Base-by-base conservation (phyloP, 1,140 invertebrate species). In the Thaumatotibia leucotreta region DNA sequence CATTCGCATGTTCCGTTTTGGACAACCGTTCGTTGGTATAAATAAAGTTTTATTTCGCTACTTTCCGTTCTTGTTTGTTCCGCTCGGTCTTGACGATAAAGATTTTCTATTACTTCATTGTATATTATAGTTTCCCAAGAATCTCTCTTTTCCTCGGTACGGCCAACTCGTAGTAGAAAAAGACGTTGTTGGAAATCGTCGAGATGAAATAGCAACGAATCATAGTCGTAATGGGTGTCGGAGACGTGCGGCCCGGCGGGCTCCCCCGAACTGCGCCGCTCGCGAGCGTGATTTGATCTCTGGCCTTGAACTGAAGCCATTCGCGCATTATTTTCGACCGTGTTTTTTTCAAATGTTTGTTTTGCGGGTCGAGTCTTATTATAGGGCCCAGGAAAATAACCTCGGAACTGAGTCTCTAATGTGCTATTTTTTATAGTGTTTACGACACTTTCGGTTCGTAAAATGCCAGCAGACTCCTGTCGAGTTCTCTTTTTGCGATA, bases 101-200 rank as follows among this genome's bases (percentile, higher is more conserved):
- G 23, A 6, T 70, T 68, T 45, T 76, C 68, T 5, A 76, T 29
- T 9, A 83, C 64, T 62, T 78, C 67, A 6, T 73, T 66, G 58
- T 77, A 85, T 4, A 78, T 17, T 5, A 31, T 58, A 6, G 4
- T 58, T 27, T 58, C 52, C 23, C 23, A 58, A 24, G 52, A 58
- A 27, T 58, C 27, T 11, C n/a, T 29, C n/a, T 14, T 14, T 27
- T 27, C 52, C 24, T 27, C 23, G 23, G n/a, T 27, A 10, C 17
- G 20, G 0, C 52, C 52, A 9, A 29, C 14, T 8, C 23, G 11
- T 6, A 58, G 52, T 27, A 58, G 24, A 31, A 58, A 58, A 27
- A 58, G n/a, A 8, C 29, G 52, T 27, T 17, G 52, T 27, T 58
- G 52, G 29, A 27, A 58, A 27, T 23, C 8, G 23, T 27, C 52